Evolutionary conservation across 2,888 invertebrate species (phyloP).

Genomic region (Unio delphinus): DNA sequence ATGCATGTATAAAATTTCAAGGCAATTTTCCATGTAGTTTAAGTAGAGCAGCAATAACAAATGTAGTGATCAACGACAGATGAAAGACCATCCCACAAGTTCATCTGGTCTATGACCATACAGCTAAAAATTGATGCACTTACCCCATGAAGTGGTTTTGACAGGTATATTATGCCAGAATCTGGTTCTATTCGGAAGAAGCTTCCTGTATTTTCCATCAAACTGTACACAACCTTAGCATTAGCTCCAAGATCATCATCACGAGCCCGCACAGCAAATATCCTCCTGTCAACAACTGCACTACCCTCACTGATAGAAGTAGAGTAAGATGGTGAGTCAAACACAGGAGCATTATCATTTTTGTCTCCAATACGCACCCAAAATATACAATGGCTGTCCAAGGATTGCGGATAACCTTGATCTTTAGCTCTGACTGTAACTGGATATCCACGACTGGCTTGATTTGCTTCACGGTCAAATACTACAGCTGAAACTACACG

Average conservation of each 20-base stretch:
- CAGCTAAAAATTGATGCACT: conserved; percentile 10
- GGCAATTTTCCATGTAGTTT: no score
- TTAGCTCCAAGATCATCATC: conserved; percentile 98
- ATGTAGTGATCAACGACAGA: background rate
- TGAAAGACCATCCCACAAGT: background rate
- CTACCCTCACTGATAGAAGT: conserved; percentile 33
- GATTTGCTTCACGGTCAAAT: conserved; percentile 85
- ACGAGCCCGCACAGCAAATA: conserved; percentile 78
- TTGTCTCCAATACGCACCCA: conserved; percentile 61
- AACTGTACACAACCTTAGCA: conserved; percentile 75
- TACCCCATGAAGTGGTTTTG: conserved; percentile 82
- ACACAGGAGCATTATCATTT: conserved; percentile 64
- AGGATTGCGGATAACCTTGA: conserved; percentile 92
- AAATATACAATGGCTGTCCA: conserved; percentile 98
- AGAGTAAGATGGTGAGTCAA: conserved; percentile 61
- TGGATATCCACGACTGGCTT: conserved; percentile 52
- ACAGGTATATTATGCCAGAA: conserved; percentile 96
- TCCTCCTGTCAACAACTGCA: conserved; percentile 41
- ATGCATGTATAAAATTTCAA: no score
- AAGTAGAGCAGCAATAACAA: no score
- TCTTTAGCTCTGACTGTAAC: conserved; percentile 96
- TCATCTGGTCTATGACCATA: no score
- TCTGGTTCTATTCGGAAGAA: conserved; percentile 97
- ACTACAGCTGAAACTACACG: conserved; percentile 81
- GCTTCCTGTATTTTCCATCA: conserved; percentile 85